Conservation (phyloP, 1,140 invertebrate species). For the Drosophila watanabei region DNA sequence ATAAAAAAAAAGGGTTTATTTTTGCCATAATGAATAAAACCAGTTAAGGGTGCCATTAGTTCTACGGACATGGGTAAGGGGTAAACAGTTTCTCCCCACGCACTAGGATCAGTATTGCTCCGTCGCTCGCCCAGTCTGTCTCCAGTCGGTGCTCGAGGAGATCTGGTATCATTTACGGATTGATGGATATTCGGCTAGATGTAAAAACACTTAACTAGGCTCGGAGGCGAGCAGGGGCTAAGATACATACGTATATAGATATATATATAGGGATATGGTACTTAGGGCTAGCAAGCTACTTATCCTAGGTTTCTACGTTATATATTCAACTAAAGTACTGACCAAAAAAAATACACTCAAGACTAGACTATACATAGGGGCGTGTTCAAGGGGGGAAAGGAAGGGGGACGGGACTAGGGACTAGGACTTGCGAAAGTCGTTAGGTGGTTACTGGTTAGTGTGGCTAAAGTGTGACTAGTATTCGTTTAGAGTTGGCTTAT, state of each 20-base stretch:
- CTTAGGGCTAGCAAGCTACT: slow-evolving; percentile 48
- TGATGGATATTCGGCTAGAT: slow-evolving; percentile 37
- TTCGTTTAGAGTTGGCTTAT: slow-evolving; percentile 77
- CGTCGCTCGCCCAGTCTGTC: slow-evolving; percentile 8
- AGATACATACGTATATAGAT: slow-evolving; percentile 1
- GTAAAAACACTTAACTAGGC: slow-evolving; percentile 51
- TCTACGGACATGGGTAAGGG: slow-evolving; percentile 41
- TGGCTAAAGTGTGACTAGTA: slow-evolving; percentile 71
- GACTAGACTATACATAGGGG: slow-evolving; percentile 73
- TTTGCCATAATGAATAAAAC: slow-evolving; percentile 56
- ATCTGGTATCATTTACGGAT: slow-evolving; percentile 15
- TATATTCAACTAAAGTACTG: slow-evolving; percentile 51
- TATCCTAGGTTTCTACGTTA: slow-evolving; percentile 23
- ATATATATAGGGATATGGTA: slow-evolving; percentile 15
- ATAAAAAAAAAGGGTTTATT: slow-evolving; percentile 52
- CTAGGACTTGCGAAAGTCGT: slow-evolving; percentile 13
- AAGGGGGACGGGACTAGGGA: not conserved
- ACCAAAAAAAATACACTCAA: slow-evolving; percentile 65
- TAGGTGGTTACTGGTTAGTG: slow-evolving; percentile 62
- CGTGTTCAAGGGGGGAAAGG: not conserved
- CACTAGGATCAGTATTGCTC: slow-evolving; percentile 15
- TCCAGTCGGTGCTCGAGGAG: slow-evolving; percentile 1
- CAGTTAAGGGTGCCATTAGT: slow-evolving; percentile 47
- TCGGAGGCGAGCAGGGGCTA: slow-evolving; percentile 20
- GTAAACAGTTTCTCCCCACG: slow-evolving; percentile 16